Evolutionary conservation across 2,888 invertebrate species (phyloP).

Genomic region (Odontomyia ornata): DNA sequence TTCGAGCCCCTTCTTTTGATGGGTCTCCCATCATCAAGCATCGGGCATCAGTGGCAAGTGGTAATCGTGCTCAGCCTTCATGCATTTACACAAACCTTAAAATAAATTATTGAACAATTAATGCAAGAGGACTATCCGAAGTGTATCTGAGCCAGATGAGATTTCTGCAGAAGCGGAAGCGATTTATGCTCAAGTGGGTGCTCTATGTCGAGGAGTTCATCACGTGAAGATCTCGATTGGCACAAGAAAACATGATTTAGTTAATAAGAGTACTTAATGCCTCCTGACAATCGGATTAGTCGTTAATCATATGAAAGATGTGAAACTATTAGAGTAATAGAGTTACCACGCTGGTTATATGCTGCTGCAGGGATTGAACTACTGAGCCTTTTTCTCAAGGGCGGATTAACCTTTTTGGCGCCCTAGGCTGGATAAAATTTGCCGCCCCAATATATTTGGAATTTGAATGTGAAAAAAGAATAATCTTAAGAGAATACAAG

Average conservation of each 20-base stretch:
- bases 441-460: no score
- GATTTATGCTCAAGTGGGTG: neutral
- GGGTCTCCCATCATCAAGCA: conserved; percentile 10
- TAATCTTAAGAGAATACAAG: no score
- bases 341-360: no score
- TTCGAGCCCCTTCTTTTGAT: conserved; percentile 42
- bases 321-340: no score
- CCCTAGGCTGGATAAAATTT: no score
- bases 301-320: neutral
- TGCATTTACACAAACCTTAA: conserved; percentile 13
- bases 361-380: no score
- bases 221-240: neutral
- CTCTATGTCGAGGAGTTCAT: neutral
- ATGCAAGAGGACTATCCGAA: neutral
- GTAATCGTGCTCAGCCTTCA: conserved; percentile 27
- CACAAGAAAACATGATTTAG: neutral
- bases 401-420: no score
- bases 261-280: neutral
- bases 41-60: neutral
- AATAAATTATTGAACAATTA: neutral
- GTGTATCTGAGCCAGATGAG: neutral
- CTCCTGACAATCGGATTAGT: neutral
- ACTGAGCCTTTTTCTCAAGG: no score
- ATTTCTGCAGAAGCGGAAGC: conserved; percentile 28
- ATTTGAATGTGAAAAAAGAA: no score